Percentiles rank a stretch among this genome's conserved stretches.
phyloP scores from a whole-genome alignment of 2,888 invertebrate species.

The Tetragnatha montana region DNA sequence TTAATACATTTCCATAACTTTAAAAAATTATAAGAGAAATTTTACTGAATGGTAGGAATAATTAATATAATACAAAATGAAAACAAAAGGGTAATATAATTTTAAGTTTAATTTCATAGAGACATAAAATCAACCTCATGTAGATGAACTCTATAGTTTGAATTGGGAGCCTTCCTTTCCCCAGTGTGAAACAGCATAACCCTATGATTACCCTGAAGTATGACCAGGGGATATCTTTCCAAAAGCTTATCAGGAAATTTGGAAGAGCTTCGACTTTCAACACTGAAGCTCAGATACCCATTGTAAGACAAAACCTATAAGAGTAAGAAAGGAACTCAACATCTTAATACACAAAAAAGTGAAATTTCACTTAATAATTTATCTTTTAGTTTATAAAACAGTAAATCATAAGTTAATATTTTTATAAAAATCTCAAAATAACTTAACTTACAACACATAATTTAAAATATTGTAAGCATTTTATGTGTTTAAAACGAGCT shows the following conservation, averaged over 20 bases:
- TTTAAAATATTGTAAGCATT: too few relatives aligned
- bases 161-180: conserved; percentile 75
- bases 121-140: conserved; percentile 74
- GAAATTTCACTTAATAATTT: too few relatives aligned
- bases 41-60: too few relatives aligned
- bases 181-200: conserved; percentile 85
- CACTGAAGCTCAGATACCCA: conserved; percentile 87
- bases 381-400: too few relatives aligned
- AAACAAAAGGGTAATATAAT: too few relatives aligned
- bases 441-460: too few relatives aligned
- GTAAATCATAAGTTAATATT: too few relatives aligned
- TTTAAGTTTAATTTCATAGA: background rate
- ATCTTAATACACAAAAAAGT: background rate
- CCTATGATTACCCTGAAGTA: conserved; percentile 85
- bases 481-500: too few relatives aligned
- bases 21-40: too few relatives aligned
- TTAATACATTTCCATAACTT: too few relatives aligned
- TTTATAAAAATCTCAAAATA: too few relatives aligned
- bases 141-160: conserved; percentile 78
- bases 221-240: conserved; percentile 85
- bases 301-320: conserved; percentile 89
- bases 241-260: conserved; percentile 79
- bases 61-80: too few relatives aligned
- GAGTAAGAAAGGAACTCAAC: background rate
- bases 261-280: conserved; percentile 81